These are phyloP conservation scores for Hypomesus transpacificus DNA, from an alignment of 2,113 vertebrate genomes.

Conservation along the genomic window DNA sequence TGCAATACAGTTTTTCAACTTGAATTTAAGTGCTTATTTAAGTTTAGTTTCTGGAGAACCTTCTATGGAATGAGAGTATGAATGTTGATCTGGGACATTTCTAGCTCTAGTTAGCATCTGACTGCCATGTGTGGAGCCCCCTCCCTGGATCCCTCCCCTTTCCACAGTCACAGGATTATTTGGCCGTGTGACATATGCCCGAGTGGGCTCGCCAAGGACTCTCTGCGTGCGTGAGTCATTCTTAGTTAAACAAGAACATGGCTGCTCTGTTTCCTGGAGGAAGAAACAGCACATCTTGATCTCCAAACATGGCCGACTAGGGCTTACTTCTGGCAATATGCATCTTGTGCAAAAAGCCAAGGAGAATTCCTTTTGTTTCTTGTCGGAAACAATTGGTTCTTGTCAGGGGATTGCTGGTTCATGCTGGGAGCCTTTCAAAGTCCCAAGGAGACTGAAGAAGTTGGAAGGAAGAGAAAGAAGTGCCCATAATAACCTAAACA, in stretches of 20 bases:
- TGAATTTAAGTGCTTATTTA: neutral
- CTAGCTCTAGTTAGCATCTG: conserved; percentile 51
- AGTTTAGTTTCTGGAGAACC: neutral
- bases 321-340: conserved; percentile 27
- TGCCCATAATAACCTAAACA: conserved; percentile 4
- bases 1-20: no score
- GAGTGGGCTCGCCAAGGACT: conserved; percentile 39
- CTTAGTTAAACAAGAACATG: conserved; percentile 49
- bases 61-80: conserved; percentile 30
- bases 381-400: conserved; percentile 7
- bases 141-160: conserved; percentile 23
- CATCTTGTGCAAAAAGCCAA: conserved; percentile 19
- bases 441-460: neutral
- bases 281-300: conserved; percentile 33
- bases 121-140: conserved; percentile 55
- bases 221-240: conserved; percentile 42
- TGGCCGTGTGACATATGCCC: conserved; percentile 45
- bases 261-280: conserved; percentile 20
- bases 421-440: neutral
- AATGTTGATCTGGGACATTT: conserved; percentile 30
- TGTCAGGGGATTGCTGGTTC: conserved; percentile 2
- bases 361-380: conserved; percentile 10
- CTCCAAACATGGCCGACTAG: conserved; percentile 35
- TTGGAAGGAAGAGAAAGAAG: neutral
- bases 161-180: conserved; percentile 23